Evolutionary conservation across 2,888 invertebrate genomes (phyloP).

Genomic region (Epiblema foenella): DNA sequence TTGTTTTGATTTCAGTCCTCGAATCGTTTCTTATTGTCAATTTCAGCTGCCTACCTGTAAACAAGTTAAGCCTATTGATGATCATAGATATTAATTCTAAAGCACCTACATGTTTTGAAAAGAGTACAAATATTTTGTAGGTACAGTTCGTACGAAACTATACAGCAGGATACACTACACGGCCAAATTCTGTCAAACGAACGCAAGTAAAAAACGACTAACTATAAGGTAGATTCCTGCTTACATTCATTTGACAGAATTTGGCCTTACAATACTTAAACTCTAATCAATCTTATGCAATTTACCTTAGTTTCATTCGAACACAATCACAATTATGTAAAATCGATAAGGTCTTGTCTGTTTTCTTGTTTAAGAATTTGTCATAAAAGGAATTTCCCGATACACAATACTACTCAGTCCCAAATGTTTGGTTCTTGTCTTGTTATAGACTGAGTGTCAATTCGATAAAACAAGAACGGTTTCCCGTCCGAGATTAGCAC

Average conservation of each 20-base stretch:
- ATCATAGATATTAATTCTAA: neutral
- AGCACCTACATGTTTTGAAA: neutral
- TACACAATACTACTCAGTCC: neutral
- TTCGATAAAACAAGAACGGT: no score
- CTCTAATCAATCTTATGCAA: slow-evolving; percentile 29
- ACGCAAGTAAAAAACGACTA: no score
- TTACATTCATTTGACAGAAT: no score
- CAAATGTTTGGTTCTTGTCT: no score
- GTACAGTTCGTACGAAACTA: no score
- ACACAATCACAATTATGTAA: slow-evolving; percentile 19
- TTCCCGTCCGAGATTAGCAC: no score
- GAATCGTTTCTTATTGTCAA: neutral
- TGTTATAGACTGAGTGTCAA: no score
- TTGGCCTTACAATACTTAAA: neutral
- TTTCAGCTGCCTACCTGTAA: neutral
- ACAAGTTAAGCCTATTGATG: neutral
- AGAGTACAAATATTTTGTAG: slow-evolving; percentile 9
- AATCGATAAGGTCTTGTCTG: neutral
- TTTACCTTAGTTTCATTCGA: slow-evolving; percentile 11
- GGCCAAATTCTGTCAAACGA: no score
- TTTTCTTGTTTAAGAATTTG: neutral
- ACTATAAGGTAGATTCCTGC: no score
- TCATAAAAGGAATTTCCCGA: neutral
- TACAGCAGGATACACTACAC: no score
- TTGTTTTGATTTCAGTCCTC: slow-evolving; percentile 25